A percentile compares a stretch with the other conserved stretches of the same genome.
Evolutionary conservation across 2,888 invertebrate species (phyloP).

Genomic region (Slavum lentiscoides): DNA sequence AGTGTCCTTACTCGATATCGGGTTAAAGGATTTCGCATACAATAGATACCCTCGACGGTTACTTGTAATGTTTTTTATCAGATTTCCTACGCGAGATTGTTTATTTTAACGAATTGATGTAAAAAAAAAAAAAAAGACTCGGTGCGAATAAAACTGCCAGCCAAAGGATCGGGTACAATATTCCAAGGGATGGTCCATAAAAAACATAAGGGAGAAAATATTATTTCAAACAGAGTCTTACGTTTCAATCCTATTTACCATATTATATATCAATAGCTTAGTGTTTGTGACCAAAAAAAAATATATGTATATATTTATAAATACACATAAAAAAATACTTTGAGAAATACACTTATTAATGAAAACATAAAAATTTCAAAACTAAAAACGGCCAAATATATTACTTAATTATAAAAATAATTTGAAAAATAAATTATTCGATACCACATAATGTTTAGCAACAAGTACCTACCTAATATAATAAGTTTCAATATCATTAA

Average conservation of each 20-base stretch:
- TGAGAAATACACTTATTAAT: too few species aligned
- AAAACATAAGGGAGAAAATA: neutral
- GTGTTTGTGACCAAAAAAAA: too few species aligned
- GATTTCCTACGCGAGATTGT: conserved; percentile 3
- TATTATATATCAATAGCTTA: neutral
- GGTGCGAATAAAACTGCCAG: neutral
- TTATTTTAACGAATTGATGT: conserved; percentile 15
- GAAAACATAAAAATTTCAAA: too few species aligned
- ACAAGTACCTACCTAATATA: too few species aligned
- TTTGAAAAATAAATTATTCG: too few species aligned
- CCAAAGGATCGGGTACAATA: neutral
- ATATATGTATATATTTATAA: too few species aligned
- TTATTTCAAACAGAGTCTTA: conserved; percentile 1
- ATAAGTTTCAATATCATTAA: too few species aligned
- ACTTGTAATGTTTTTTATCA: conserved; percentile 19
- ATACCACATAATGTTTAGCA: too few species aligned
- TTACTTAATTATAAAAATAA: too few species aligned
- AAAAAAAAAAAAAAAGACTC: conserved; percentile 18
- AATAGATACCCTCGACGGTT: neutral
- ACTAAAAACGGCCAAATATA: too few species aligned
- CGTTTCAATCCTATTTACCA: neutral
- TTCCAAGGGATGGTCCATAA: neutral
- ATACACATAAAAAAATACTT: too few species aligned
- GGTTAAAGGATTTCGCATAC: conserved; percentile 2
- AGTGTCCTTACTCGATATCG: neutral